phyloP scores from a whole-genome alignment of 1,140 invertebrate species.

The Diabrotica virgifera region DNA sequence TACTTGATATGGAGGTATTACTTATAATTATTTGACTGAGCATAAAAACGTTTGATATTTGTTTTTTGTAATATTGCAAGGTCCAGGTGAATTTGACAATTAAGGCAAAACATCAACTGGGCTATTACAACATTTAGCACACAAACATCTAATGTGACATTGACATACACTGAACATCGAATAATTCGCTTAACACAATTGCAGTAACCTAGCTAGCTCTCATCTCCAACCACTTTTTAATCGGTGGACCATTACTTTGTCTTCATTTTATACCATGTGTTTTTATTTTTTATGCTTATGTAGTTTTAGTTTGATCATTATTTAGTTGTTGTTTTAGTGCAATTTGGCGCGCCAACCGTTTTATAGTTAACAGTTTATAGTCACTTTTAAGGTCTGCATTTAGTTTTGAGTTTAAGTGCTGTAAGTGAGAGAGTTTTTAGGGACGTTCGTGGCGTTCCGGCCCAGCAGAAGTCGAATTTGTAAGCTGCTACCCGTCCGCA shows the following conservation, averaged over 20 bases:
- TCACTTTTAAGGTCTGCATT: constrained; percentile 19
- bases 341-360: neutral
- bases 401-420: constrained; percentile 37
- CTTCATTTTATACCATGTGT: constrained; percentile 10
- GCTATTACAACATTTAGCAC: constrained; percentile 6
- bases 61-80: too few relatives aligned
- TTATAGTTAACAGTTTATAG: constrained; percentile 9
- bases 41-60: too few relatives aligned
- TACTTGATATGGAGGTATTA: too few relatives aligned
- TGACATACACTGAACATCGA: constrained; percentile 23
- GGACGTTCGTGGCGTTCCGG: constrained; percentile 39
- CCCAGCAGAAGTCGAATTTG: constrained; percentile 46
- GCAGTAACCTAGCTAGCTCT: constrained; percentile 34
- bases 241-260: constrained; percentile 19
- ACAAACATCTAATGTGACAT: constrained; percentile 24
- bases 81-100: too few relatives aligned
- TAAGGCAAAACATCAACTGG: constrained; percentile 13
- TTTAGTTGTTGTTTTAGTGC: constrained; percentile 13
- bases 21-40: too few relatives aligned
- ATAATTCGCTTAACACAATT: constrained; percentile 26
- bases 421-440: constrained; percentile 46
- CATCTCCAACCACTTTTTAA: constrained; percentile 18
- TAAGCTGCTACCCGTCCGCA: constrained; percentile 41
- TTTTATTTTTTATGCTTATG: constrained; percentile 10
- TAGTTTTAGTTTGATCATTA: constrained; percentile 15